phyloP scores from a whole-genome alignment of 2,888 invertebrate genomes.

The Doris montereyensis region DNA sequence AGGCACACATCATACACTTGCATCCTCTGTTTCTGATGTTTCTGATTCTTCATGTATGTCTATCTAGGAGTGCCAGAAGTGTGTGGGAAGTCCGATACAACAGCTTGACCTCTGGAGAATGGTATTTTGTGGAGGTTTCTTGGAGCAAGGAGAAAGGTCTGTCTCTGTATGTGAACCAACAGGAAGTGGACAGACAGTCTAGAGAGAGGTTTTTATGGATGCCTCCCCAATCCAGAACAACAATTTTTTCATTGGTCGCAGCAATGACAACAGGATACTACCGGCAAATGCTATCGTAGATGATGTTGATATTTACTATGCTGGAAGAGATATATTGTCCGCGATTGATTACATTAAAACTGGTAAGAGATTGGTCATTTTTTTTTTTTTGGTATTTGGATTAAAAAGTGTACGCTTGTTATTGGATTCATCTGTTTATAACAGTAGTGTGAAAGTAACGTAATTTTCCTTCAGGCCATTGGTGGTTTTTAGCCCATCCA shows the following conservation, averaged over 20 bases:
- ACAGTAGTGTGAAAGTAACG: too few species aligned
- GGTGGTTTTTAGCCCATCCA: too few species aligned
- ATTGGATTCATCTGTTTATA: too few species aligned
- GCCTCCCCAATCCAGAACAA: constrained; percentile 38
- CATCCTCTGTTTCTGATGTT: not conserved
- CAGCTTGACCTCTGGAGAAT: constrained; percentile 48
- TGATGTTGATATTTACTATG: constrained; percentile 65
- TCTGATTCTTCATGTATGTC: too few species aligned
- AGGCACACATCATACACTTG: too few species aligned
- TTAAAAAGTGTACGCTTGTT: too few species aligned
- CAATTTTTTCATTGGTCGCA: constrained; percentile 59
- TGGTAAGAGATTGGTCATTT: constrained; percentile 48
- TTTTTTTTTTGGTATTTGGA: not conserved
- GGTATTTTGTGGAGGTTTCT: constrained; percentile 70
- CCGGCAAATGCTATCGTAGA: constrained; percentile 59
- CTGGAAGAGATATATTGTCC: constrained; percentile 59
- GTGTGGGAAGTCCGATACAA: constrained; percentile 45
- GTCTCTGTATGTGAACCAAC: constrained; percentile 60
- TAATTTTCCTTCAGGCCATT: too few species aligned
- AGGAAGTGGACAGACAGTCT: constrained; percentile 48
- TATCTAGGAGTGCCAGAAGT: constrained; percentile 34
- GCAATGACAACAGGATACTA: constrained; percentile 48
- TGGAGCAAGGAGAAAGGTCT: constrained; percentile 59
- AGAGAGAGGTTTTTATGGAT: constrained; percentile 41
- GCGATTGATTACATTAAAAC: constrained; percentile 57